These are phyloP conservation scores for Phengaris alcon DNA, from an alignment of 2,888 invertebrate species.

Conservation along the genomic window DNA sequence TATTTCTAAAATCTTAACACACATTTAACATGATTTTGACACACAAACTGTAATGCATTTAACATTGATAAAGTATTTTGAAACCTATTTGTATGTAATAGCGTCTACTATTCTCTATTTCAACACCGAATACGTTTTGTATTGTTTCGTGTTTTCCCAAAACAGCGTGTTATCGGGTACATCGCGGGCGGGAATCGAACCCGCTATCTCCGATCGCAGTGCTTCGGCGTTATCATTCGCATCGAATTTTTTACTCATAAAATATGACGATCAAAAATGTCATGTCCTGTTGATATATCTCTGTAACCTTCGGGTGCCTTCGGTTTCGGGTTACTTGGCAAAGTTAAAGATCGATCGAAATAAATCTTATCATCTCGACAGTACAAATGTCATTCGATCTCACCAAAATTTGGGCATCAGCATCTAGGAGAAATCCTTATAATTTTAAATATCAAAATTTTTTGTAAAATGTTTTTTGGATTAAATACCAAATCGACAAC, in stretches of 20 bases:
- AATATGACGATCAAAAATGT: conserved; percentile 44
- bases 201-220: conserved; percentile 55
- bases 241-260: conserved; percentile 47
- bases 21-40: conserved; percentile 24
- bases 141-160: conserved; percentile 59
- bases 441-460: neutral
- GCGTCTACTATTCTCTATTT: conserved; percentile 26
- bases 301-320: conserved; percentile 18
- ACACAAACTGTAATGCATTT: conserved; percentile 1
- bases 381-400: neutral
- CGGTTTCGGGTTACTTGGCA: conserved; percentile 14
- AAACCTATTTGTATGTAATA: neutral
- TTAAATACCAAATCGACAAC: too few species aligned
- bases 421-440: neutral
- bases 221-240: conserved; percentile 44
- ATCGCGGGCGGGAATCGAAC: conserved; percentile 68
- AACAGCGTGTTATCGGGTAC: conserved; percentile 62
- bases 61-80: neutral
- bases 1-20: conserved; percentile 4
- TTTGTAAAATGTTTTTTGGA: too few species aligned
- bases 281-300: conserved; percentile 30
- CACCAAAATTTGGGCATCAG: neutral
- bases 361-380: conserved; percentile 5
- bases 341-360: conserved; percentile 1
- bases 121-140: conserved; percentile 37